Evolutionary conservation across 2,797 vertebrate genomes (phyloP).

Genomic region (Cuniculus paca): DNA sequence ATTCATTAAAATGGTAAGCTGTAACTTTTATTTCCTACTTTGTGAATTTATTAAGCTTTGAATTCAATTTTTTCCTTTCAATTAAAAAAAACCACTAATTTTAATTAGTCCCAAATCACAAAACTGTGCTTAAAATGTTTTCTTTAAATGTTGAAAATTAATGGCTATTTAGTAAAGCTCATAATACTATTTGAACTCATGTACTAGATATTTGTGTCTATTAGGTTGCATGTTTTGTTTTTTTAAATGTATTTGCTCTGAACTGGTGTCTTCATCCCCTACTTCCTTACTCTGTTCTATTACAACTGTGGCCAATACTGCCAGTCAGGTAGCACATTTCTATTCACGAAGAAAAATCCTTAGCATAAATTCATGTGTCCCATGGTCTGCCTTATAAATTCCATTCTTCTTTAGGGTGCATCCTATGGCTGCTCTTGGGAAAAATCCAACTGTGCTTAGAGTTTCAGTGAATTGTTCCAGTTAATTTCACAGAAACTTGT

Average conservation of each 20-base stretch:
- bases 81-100: neutral
- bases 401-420: neutral
- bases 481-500: conserved; percentile 66
- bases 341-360: conserved; percentile 59
- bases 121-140: neutral
- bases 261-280: neutral
- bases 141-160: conserved; percentile 17
- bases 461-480: conserved; percentile 40
- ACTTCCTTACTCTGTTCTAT: neutral
- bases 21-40: neutral
- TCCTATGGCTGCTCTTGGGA: conserved; percentile 63
- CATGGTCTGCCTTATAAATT: neutral
- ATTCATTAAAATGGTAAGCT: neutral
- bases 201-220: neutral
- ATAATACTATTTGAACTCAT: neutral
- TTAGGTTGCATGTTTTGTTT: neutral
- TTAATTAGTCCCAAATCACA: neutral
- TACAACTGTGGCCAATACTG: neutral
- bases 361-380: neutral
- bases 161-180: neutral
- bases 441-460: conserved; percentile 69
- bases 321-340: conserved; percentile 18
- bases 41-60: neutral
- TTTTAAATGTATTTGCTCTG: conserved; percentile 15
- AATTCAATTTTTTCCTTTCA: neutral